Conservation (phyloP, 2,888 invertebrate species). For the Ectemnius continuus region DNA sequence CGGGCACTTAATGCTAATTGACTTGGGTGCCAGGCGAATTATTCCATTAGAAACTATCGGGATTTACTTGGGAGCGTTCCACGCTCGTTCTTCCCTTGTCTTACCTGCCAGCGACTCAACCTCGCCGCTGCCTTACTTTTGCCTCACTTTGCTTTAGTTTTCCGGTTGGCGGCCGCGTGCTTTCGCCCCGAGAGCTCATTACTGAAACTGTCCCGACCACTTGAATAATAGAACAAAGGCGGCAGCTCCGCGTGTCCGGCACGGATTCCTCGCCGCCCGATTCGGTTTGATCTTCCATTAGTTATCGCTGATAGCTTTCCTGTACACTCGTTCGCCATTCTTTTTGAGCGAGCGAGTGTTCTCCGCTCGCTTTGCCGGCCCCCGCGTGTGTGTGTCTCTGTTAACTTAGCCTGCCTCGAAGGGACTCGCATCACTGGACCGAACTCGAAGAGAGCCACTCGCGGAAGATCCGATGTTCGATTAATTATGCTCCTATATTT, state of each 20-base stretch:
- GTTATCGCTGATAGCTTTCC: not conserved
- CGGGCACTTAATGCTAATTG: not conserved
- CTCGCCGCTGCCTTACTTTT: too few species aligned
- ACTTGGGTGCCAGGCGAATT: conserved; percentile 8
- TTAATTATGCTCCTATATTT: too few species aligned
- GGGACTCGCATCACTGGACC: too few species aligned
- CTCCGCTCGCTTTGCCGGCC: too few species aligned
- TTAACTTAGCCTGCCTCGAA: too few species aligned
- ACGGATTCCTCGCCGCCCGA: not conserved
- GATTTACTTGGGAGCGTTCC: conserved; percentile 1
- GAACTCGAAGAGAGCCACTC: too few species aligned
- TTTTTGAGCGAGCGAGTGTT: too few species aligned
- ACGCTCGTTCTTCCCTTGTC: not conserved
- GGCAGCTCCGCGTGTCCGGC: not conserved
- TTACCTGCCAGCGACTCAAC: not conserved
- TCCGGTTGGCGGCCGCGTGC: too few species aligned
- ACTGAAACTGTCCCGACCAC: not conserved
- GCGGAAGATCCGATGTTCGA: too few species aligned
- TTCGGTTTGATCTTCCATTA: not conserved
- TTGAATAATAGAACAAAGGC: conserved; percentile 8
- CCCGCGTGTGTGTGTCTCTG: too few species aligned
- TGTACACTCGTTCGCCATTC: too few species aligned
- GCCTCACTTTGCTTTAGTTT: too few species aligned
- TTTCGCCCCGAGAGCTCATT: not conserved
- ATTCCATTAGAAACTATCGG: conserved; percentile 6